Percentiles rank a stretch among this genome's conserved stretches.
These are phyloP conservation scores for Dasyprocta punctata DNA, from an alignment of 2,113 vertebrate species.

Conservation along the genomic window DNA sequence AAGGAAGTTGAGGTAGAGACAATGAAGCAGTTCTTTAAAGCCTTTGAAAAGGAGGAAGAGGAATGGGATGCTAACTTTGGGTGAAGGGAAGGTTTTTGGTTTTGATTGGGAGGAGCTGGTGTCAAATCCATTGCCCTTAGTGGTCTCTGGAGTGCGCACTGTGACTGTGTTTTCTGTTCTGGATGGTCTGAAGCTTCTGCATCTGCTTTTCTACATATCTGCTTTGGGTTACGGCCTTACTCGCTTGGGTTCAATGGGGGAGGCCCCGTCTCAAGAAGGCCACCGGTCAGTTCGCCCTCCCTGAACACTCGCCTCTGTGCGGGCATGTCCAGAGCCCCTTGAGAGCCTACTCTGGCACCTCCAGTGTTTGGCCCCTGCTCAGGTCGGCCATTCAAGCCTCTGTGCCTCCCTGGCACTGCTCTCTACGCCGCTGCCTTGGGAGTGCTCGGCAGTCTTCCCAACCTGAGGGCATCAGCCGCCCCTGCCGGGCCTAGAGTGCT, in stretches of 20 bases:
- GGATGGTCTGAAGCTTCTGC: background rate
- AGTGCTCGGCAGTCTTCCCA: background rate
- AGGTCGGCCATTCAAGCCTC: slow-evolving; percentile 27
- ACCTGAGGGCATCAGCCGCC: background rate
- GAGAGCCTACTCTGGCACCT: slow-evolving; percentile 43
- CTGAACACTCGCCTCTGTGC: background rate
- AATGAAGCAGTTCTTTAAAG: background rate
- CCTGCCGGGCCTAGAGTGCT: background rate
- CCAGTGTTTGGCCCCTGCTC: slow-evolving; percentile 11
- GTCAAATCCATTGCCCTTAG: background rate
- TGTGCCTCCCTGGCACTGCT: background rate
- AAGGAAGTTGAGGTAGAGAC: background rate
- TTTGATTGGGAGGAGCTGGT: background rate
- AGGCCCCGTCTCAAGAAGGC: background rate
- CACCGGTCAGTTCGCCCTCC: background rate
- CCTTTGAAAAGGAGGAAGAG: background rate
- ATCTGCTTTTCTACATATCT: background rate
- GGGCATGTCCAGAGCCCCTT: slow-evolving; percentile 45
- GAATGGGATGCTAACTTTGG: background rate
- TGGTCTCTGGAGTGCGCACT: background rate
- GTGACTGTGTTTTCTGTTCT: background rate
- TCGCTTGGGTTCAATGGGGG: background rate
- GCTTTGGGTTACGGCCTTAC: background rate
- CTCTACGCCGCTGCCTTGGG: background rate
- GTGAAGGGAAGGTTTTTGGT: background rate